Base-by-base conservation (phyloP, 2,888 invertebrate species). In the Serrognathus titanus region DNA sequence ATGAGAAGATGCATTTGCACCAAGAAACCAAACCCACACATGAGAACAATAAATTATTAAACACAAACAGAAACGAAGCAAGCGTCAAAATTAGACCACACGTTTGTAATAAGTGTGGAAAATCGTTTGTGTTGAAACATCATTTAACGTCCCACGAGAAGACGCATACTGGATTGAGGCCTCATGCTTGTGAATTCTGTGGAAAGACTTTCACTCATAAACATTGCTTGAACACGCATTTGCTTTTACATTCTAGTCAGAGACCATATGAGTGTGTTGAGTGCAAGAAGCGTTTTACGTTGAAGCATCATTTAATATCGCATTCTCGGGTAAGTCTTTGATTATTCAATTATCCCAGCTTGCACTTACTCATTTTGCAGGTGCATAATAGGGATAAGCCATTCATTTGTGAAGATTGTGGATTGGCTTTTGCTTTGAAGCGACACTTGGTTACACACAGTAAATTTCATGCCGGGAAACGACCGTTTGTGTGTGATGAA, bases 231-330 rank as follows among this genome's bases (percentile, higher is more conserved):
- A 91, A 91, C 74, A 92, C 92, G 24, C 92, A 92, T 76, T 80
- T 92, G 65, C 75, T 92, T 70, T 78, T 92, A 66, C 92, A 92
- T 75, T 90, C 89, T 40, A 88, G 90, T 36, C 89, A 90, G 64
- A 80, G 92, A 65, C 92, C 92, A 43, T 92, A 89, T 78, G 86
- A 90, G 74, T 92, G 92, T 73, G 84, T 85, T 61, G 91, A 91
- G 79, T 92, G 92, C 79, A 91, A 90, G 79, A 92, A 92, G 80
- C 89, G 90, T 59, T 92, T 92, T 71, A 92, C 92, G 1, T 79
- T 92, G 57, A 92, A 92, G 74, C 92, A 92, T 77, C 92, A 92
- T 77, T 82, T 92, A 66, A 84, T 90, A 58, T 90, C 90, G 60
- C 90, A 90, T 77, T 86, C 87, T 10, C 83, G 89, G 72, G 90